Base-by-base conservation (phyloP, 2,888 invertebrate genomes). In the Netelia inedita region DNA sequence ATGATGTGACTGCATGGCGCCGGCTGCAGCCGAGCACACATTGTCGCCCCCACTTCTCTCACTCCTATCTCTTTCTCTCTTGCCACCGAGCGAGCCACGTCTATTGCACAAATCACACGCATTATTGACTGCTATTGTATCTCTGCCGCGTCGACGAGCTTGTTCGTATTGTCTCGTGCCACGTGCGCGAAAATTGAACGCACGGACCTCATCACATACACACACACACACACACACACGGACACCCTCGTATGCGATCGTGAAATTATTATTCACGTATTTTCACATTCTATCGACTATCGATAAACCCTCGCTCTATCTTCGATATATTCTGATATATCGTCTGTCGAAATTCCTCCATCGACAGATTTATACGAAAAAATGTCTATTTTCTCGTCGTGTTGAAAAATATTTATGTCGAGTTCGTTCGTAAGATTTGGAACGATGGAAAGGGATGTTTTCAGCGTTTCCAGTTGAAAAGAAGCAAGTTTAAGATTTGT, bases 81-180 rank as follows among this genome's bases (percentile, higher is more conserved):
- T 69, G 35, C 83, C 43, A 43, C 43, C 65, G 16, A 41, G 23
- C 16, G 69, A 79, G 55, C n/a, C 9, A 61, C 59, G 59, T 79
- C 89, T 91, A 92, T 91, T 91, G 90, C 91, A 91, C 89, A 88
- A 89, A 88, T 89, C 88, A 88, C 86, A 88, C 84, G 86, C 87
- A 89, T 93, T 93, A 93, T 93, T 92, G 93, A 93, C 92, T 92
- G 89, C 91, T 89, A 92, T 91, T 92, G 92, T 92, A 91, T 91
- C 90, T 90, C 88, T 88, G 88, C 81, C 89, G 88, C 88, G 89
- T 88, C 88, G 89, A 89, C 90, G 89, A 89, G 88, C 74, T 61
- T 79, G 79, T 79, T 79, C 74, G 63, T 79, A 71, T 79, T 83
- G 75, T 83, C 71, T 75, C 71, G 79, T 71, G 57, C 79, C 74